Percentiles rank a stretch among this genome's conserved stretches.
phyloP scores from a whole-genome alignment of 2,888 invertebrate genomes.

The Clepsis dumicolana region DNA sequence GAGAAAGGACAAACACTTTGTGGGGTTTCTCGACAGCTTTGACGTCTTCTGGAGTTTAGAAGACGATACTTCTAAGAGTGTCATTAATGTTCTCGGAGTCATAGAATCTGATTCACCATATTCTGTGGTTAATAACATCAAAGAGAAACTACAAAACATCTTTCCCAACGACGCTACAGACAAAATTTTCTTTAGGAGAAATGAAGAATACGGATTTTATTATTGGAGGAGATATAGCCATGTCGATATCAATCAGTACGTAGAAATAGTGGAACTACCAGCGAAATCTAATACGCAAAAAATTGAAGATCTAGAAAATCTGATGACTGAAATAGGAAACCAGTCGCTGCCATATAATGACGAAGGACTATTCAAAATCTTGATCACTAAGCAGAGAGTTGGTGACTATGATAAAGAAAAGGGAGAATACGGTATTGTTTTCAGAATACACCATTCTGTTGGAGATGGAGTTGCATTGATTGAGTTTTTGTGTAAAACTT shows the following conservation, averaged over 20 bases:
- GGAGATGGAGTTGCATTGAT: constrained; percentile 84
- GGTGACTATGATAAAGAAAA: constrained; percentile 51
- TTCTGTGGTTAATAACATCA: constrained; percentile 56
- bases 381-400: constrained; percentile 66
- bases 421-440: constrained; percentile 73
- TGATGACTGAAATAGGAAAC: constrained; percentile 71
- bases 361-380: constrained; percentile 81
- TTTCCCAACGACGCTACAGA: constrained; percentile 51
- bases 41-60: constrained; percentile 85
- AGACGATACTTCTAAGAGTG: constrained; percentile 70
- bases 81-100: constrained; percentile 80
- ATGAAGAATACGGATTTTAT: constrained; percentile 79
- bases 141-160: constrained; percentile 56
- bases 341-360: constrained; percentile 75
- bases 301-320: constrained; percentile 63
- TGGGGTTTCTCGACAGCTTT: constrained; percentile 78
- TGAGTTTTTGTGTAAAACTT: constrained; percentile 74
- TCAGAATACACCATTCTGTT: constrained; percentile 84
- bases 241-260: constrained; percentile 72
- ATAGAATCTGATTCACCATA: constrained; percentile 67
- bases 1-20: constrained; percentile 67
- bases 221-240: constrained; percentile 76
- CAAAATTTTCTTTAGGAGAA: constrained; percentile 77
- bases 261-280: constrained; percentile 70
- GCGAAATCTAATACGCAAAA: constrained; percentile 55